Base-by-base conservation (phyloP, 2,113 vertebrate species). In the Menidia beryllina region DNA sequence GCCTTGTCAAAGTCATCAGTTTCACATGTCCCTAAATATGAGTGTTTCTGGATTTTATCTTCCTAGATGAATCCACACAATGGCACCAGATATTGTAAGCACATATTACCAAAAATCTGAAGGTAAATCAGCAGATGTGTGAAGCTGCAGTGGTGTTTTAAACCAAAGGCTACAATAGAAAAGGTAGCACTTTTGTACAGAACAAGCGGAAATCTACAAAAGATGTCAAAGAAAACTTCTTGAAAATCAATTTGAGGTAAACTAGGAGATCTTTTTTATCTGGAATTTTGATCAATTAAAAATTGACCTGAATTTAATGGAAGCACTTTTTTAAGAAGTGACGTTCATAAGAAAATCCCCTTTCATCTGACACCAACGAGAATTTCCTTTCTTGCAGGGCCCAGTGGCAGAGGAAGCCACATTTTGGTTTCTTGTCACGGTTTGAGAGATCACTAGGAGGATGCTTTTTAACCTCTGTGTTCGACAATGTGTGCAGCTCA, bases 371-470 rank as follows among this genome's bases (percentile, higher is more conserved):
- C 0, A 48, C 27, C 6, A 27, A 47, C 10, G 14, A 0, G 2
- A 54, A 34, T 62, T 77, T 63, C 68, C 59, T 11, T 7, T 19
- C 41, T 39, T 43, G 8, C 36, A 1, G 20, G 0, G 4, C 3
- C 23, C 2, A 9, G n/a, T 2, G 27, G 7, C 12, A 77, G 25
- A 72, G 67, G 26, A 85, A 77, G 34, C 54, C 15, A 39, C 15
- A 20, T 1, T 7, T 1, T 36, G 13, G 7, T 15, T 45, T 79
- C 34, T 47, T 19, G 2, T 1, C 13, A 11, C 11, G 5, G 5
- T 27, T 13, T 2, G 41, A 15, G 7, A 6, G 6, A 14, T 54
- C 17, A 13, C 10, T 56, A 0, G 17, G 5, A 50, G 50, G 15
- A 5, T 25, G 5, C 63, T 13, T 20, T 17, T 45, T 14, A 27